Evolutionary conservation across 2,797 vertebrate species (phyloP).

Genomic region (Coilia nasus): DNA sequence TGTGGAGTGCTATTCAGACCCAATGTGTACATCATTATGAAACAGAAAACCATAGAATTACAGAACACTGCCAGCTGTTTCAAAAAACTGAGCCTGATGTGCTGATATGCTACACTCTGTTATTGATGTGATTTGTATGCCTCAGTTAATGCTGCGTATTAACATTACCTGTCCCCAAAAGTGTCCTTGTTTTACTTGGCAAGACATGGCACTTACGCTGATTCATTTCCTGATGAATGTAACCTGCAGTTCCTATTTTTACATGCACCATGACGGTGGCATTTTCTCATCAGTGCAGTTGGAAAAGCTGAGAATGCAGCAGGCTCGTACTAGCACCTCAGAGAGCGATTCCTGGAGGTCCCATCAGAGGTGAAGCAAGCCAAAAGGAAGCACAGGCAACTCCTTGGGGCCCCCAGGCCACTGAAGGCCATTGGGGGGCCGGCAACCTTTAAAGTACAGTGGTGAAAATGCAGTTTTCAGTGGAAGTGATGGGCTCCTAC

Average conservation of each 20-base stretch:
- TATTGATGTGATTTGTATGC: background rate
- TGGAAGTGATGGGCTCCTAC: background rate
- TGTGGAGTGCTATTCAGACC: background rate
- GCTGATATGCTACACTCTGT: background rate
- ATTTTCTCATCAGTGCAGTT: too few species aligned
- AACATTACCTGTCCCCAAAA: background rate
- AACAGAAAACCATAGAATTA: background rate
- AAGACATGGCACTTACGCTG: background rate
- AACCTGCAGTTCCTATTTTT: background rate
- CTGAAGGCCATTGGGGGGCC: too few species aligned
- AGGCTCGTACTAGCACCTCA: background rate
- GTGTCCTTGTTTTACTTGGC: background rate
- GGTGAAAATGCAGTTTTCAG: too few species aligned
- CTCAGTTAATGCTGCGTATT: background rate
- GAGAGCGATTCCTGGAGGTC: background rate
- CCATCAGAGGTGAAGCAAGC: background rate
- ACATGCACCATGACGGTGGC: background rate
- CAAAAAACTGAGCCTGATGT: background rate
- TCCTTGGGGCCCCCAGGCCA: too few species aligned
- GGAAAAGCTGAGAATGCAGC: background rate
- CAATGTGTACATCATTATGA: background rate
- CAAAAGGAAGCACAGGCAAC: too few species aligned
- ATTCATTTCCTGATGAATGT: background rate
- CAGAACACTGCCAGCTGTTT: background rate
- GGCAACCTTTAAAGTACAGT: background rate